Evolutionary conservation across 2,888 invertebrate species (phyloP).

Genomic region (Athalia rosae): DNA sequence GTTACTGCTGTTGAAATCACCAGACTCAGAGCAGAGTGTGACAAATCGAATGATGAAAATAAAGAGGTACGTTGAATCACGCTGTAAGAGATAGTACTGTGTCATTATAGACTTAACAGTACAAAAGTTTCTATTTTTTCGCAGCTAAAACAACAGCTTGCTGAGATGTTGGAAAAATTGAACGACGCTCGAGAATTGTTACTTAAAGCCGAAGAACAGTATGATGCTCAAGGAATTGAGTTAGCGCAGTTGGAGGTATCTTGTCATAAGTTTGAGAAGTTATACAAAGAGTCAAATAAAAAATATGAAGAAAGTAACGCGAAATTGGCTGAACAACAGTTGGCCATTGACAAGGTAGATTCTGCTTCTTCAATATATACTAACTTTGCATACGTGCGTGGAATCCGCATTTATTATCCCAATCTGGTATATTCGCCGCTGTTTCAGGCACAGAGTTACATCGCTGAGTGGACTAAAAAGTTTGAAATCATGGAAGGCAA

Average conservation of each 20-base stretch:
- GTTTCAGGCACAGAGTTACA: conserved; percentile 48
- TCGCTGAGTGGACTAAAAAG: conserved; percentile 44
- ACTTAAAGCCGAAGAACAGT: conserved; percentile 64
- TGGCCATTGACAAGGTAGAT: conserved; percentile 53
- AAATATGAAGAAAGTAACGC: conserved; percentile 44
- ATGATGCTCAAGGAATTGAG: conserved; percentile 61
- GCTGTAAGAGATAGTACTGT: background rate
- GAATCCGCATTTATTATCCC: background rate
- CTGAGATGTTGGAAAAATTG: conserved; percentile 62
- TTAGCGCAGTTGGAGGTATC: conserved; percentile 60
- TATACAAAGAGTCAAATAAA: conserved; percentile 52
- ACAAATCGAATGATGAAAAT: conserved; percentile 58
- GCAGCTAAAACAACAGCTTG: conserved; percentile 62
- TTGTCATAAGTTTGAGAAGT: conserved; percentile 59
- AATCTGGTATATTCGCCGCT: background rate
- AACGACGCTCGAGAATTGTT: conserved; percentile 59
- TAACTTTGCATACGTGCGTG: background rate
- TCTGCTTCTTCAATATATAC: background rate
- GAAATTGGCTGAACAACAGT: conserved; percentile 52
- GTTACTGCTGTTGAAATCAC: conserved; percentile 59
- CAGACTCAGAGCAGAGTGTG: conserved; percentile 58
- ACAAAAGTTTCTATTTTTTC: conserved; percentile 17
- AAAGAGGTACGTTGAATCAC: conserved; percentile 56
- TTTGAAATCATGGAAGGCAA: conserved; percentile 45
- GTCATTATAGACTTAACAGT: conserved; percentile 21